phyloP scores from a whole-genome alignment of 1,140 invertebrate species.

The Aphidius ervi region DNA sequence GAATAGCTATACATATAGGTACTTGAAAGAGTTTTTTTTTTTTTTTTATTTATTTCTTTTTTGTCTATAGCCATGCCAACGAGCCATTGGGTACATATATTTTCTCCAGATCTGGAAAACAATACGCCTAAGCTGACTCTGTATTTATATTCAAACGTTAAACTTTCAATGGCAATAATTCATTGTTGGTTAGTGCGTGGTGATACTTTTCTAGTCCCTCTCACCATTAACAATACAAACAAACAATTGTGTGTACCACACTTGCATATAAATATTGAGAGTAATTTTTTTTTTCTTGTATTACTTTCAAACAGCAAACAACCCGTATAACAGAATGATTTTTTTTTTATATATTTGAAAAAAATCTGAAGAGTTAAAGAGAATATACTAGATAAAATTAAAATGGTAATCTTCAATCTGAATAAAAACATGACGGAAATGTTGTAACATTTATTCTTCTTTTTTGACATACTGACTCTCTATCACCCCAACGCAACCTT shows the following conservation, averaged over 20 bases:
- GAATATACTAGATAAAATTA: no score
- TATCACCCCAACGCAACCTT: neutral
- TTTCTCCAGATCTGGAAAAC: slow-evolving; percentile 52
- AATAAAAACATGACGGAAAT: slow-evolving; percentile 29
- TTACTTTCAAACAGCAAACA: neutral
- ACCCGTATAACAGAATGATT: no score
- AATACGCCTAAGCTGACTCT: slow-evolving; percentile 46
- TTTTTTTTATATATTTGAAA: no score
- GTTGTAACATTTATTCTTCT: slow-evolving; percentile 20
- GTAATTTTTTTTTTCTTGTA: slow-evolving; percentile 25
- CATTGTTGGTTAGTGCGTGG: slow-evolving; percentile 30
- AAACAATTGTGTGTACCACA: no score
- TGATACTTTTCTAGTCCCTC: slow-evolving; percentile 30
- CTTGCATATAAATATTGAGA: no score
- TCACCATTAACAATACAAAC: slow-evolving; percentile 6
- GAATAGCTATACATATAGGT: slow-evolving; percentile 9
- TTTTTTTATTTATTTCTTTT: neutral
- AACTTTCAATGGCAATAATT: slow-evolving; percentile 43
- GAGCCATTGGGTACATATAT: slow-evolving; percentile 41
- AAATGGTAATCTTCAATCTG: neutral
- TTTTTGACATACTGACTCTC: neutral
- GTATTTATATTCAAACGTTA: slow-evolving; percentile 47
- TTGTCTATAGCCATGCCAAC: neutral
- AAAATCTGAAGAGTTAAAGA: no score
- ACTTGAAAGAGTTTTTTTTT: neutral